phyloP scores from a whole-genome alignment of 2,797 vertebrate genomes.

The Atherinosoma microstoma region DNA sequence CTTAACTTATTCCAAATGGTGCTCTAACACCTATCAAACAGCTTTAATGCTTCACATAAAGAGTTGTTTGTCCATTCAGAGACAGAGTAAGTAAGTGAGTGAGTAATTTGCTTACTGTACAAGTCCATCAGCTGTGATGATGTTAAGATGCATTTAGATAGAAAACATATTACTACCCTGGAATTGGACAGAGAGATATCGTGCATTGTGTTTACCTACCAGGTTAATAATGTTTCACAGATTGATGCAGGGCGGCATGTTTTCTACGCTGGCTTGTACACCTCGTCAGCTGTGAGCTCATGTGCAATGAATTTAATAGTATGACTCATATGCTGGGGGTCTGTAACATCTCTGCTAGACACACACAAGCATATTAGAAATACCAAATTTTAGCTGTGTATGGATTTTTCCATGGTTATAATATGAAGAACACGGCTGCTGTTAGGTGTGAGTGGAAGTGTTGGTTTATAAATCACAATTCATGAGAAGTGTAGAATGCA shows the following conservation, averaged over 20 bases:
- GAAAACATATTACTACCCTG: neutral
- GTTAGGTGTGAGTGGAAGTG: neutral
- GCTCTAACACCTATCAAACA: no score
- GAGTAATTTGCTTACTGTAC: no score
- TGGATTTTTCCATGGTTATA: conserved; percentile 1
- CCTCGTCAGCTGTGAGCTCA: neutral
- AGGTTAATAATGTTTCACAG: neutral
- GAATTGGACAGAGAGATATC: neutral
- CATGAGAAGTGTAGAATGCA: no score
- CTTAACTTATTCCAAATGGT: no score
- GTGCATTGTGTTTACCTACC: neutral
- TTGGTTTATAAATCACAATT: neutral
- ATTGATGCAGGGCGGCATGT: neutral
- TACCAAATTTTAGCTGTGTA: neutral
- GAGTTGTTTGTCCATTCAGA: no score
- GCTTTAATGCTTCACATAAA: no score
- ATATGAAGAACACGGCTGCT: neutral
- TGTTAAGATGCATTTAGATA: neutral
- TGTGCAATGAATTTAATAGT: neutral
- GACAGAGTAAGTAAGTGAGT: no score
- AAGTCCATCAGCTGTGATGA: no score
- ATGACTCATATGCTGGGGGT: neutral
- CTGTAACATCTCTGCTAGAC: neutral
- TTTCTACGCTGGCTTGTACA: conserved; percentile 4
- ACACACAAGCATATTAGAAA: neutral